Base-by-base conservation (phyloP, 2,113 vertebrate species). In the Chrysemys picta region DNA sequence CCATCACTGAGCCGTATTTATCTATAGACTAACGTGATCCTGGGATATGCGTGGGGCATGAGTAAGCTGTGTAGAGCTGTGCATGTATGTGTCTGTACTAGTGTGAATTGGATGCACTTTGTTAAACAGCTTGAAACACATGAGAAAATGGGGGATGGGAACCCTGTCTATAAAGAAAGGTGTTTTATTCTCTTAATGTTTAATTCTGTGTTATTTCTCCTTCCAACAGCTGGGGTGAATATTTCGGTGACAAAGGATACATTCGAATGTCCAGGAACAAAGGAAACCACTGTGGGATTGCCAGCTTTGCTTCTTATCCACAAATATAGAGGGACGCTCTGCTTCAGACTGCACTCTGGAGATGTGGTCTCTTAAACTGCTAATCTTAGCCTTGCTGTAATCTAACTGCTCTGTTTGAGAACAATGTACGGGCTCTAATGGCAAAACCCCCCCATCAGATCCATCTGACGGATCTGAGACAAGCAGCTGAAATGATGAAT, bases 201-300 rank as follows among this genome's bases (percentile, higher is more conserved):
- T 72, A 1, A 11, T 10, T 31, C 2, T 88, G 53, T 84, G 82
- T 2, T 83, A 1, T 11, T 53, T 87, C 85, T 21, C 62, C 17
- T 95, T 96, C 85, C 93, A 84, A 22, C 50, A 98, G 98, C 24
- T 98, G 98, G 98, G 98, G 98, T 0, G 12, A 57, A 8, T 0
- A 1, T 1, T 98, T 98, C 1, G 98, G 98, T 0, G 97, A 98
- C 0, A 1, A 50, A 49, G 98, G 98, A 27, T 98, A 98, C 56
- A 97, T 98, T 94, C 96, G 94, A 19, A 98, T 98, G 96, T 78
- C 91, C 16, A 98, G 98, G 76, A 98, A 98, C 21, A 96, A 91
- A 11, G 79, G 54, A 5, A 98, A 98, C 91, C 98, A 95, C 5
- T 98, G 98, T 2, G 98, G 98, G 10, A 98, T 98, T 50, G 98